Conservation (phyloP, 2,797 vertebrate species). For the Onychomys torridus region DNA sequence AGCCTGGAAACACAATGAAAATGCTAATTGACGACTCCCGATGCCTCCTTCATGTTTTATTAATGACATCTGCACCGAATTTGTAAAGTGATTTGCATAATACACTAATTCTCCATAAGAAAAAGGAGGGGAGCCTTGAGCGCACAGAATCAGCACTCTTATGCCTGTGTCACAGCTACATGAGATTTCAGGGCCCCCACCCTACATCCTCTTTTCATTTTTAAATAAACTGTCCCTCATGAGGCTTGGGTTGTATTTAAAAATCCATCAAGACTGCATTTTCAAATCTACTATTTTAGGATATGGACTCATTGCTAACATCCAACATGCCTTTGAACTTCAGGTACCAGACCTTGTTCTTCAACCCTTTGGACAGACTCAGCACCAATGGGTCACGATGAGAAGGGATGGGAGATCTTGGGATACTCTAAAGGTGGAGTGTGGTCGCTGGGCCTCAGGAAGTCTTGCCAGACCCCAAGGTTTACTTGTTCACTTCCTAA, state of each 20-base stretch:
- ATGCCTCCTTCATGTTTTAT: constrained; percentile 79
- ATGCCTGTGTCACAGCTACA: not conserved
- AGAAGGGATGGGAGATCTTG: not conserved
- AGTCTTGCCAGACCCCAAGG: not conserved
- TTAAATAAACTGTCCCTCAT: not conserved
- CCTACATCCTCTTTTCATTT: not conserved
- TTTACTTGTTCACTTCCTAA: not conserved
- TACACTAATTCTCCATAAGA: constrained; percentile 73
- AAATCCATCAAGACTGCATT: constrained; percentile 22
- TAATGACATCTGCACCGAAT: constrained; percentile 78
- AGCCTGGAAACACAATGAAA: constrained; percentile 67
- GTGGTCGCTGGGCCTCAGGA: accelerated
- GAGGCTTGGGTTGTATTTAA: not conserved
- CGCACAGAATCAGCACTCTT: constrained; percentile 12
- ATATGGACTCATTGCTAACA: not conserved
- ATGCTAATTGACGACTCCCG: constrained; percentile 70
- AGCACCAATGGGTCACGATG: no score
- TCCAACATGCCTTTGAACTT: not conserved
- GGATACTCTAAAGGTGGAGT: not conserved
- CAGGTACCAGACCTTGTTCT: not conserved
- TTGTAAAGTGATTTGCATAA: constrained; percentile 79
- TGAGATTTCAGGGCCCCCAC: not conserved
- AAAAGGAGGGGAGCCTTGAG: constrained; percentile 13
- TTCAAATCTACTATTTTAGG: constrained; percentile 1
- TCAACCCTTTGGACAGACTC: not conserved